These are phyloP conservation scores for Escarpia spicata DNA, from an alignment of 2,888 invertebrate species.

Conservation along the genomic window DNA sequence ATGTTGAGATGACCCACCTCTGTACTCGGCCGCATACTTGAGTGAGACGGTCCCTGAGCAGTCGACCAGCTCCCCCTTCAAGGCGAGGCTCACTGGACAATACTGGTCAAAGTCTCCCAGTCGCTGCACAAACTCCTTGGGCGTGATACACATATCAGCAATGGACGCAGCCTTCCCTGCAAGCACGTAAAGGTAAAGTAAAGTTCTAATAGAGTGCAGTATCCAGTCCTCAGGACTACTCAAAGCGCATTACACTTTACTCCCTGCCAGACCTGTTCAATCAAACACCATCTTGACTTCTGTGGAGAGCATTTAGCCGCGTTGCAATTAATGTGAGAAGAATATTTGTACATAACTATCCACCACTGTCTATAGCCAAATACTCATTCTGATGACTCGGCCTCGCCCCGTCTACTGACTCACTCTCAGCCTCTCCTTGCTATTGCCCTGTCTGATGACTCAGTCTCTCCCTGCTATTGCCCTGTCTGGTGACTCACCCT, in stretches of 20 bases:
- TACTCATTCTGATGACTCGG: neutral
- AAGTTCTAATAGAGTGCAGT: too few species aligned
- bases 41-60: conserved; percentile 56
- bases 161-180: conserved; percentile 64
- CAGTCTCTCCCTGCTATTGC: neutral
- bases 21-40: conserved; percentile 62
- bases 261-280: too few species aligned
- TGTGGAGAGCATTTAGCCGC: too few species aligned
- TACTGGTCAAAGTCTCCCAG: conserved; percentile 63
- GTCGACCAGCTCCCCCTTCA: conserved; percentile 62
- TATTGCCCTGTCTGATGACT: neutral
- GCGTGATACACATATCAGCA: conserved; percentile 63
- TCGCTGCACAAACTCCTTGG: conserved; percentile 59
- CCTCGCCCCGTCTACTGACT: neutral
- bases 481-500: conserved; percentile 48
- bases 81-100: conserved; percentile 64
- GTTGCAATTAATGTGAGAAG: too few species aligned
- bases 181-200: neutral
- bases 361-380: neutral
- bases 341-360: neutral
- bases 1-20: conserved; percentile 50
- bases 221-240: too few species aligned
- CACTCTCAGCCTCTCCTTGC: conserved; percentile 51
- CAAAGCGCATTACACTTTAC: too few species aligned
- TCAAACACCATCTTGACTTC: neutral